Percentiles rank a stretch among this genome's conserved stretches.
Evolutionary conservation across 2,797 vertebrate genomes (phyloP).

Genomic region (Argentina silus): DNA sequence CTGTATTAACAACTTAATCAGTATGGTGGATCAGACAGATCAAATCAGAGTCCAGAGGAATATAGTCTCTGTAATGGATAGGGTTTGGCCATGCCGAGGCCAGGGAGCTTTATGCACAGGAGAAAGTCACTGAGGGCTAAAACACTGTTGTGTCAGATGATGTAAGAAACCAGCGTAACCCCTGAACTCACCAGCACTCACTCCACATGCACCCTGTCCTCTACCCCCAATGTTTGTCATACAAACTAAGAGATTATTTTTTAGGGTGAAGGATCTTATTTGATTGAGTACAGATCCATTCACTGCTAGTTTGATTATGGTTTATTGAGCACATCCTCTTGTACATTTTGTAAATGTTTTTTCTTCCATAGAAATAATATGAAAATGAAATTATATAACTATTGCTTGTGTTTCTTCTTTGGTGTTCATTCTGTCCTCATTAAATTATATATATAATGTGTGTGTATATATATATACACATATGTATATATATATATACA

Average conservation of each 20-base stretch:
- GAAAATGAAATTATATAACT: slow-evolving; percentile 72
- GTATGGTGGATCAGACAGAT: slow-evolving; percentile 46
- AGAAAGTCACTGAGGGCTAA: slow-evolving; percentile 41
- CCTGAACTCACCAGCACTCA: slow-evolving; percentile 69
- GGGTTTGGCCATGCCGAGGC: slow-evolving; percentile 45
- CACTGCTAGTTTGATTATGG: slow-evolving; percentile 68
- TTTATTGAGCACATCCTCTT: slow-evolving; percentile 72
- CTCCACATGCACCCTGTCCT: slow-evolving; percentile 58
- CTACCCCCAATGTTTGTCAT: slow-evolving; percentile 73
- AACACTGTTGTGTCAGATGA: slow-evolving; percentile 42
- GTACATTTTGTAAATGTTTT: slow-evolving; percentile 83
- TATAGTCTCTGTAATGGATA: slow-evolving; percentile 58
- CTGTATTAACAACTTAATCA: slow-evolving; percentile 48
- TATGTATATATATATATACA: no score
- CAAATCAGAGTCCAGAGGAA: slow-evolving; percentile 58
- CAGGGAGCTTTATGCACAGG: slow-evolving; percentile 44
- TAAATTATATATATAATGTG: background rate
- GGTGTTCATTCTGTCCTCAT: slow-evolving; percentile 16
- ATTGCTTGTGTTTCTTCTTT: slow-evolving; percentile 47
- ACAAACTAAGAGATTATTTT: slow-evolving; percentile 70
- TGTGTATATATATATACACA: no score
- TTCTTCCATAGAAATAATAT: slow-evolving; percentile 73
- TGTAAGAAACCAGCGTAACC: slow-evolving; percentile 66
- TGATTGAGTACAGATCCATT: slow-evolving; percentile 55
- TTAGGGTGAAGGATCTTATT: slow-evolving; percentile 57